A percentile compares a stretch with the other conserved stretches of the same genome.
phyloP scores from a whole-genome alignment of 1,140 invertebrate genomes.

The Mactra quadrangularis region DNA sequence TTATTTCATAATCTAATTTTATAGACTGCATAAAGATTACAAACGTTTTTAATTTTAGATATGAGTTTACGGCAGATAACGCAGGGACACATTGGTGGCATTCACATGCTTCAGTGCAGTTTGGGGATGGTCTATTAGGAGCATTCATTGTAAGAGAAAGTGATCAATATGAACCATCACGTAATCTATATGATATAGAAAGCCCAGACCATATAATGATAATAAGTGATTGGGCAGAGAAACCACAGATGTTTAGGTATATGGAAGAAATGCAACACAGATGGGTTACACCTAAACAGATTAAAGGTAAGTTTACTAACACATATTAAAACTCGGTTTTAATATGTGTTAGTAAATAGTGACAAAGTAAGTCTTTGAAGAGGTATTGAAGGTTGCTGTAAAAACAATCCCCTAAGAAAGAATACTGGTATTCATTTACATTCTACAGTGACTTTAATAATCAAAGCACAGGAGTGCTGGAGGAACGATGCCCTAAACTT shows the following conservation, averaged over 20 bases:
- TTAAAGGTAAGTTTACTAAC: background rate
- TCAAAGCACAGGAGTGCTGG: no score
- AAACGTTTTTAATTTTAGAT: conserved; percentile 50
- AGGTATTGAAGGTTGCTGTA: no score
- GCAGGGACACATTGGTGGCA: conserved; percentile 68
- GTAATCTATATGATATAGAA: conserved; percentile 64
- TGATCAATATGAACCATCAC: conserved; percentile 28
- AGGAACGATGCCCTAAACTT: no score
- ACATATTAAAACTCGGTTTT: background rate
- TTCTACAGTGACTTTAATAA: no score
- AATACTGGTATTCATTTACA: no score
- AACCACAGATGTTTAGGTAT: conserved; percentile 19
- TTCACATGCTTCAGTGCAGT: conserved; percentile 62
- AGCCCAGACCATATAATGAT: conserved; percentile 63
- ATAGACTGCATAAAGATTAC: no score
- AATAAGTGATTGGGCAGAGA: conserved; percentile 65
- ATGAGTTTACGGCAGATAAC: conserved; percentile 61
- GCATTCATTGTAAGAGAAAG: conserved; percentile 64
- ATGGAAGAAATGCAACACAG: conserved; percentile 54
- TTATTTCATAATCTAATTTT: no score
- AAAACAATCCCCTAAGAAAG: no score
- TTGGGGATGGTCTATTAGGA: conserved; percentile 58
- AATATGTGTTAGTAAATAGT: no score
- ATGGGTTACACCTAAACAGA: conserved; percentile 77
- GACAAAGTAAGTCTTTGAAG: no score